Conservation (phyloP, 2,113 vertebrate genomes). For the Datnioides undecimradiatus region DNA sequence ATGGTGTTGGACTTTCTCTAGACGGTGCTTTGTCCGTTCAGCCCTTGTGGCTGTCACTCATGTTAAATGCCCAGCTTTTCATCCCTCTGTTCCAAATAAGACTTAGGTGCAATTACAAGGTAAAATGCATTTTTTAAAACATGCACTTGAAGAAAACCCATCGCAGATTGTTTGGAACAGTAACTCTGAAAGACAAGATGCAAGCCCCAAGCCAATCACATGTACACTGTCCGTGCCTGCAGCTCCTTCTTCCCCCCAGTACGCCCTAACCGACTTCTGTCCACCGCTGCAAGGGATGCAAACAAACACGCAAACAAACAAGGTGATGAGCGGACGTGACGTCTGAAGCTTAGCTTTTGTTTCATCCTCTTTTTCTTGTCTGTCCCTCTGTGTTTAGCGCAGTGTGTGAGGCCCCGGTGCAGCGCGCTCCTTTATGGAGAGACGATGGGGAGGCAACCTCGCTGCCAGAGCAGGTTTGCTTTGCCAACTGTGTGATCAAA, state of each 20-base stretch:
- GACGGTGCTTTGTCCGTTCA: not conserved
- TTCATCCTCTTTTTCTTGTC: conserved; percentile 63
- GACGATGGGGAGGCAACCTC: conserved; percentile 65
- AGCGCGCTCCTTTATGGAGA: conserved; percentile 54
- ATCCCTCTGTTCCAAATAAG: not conserved
- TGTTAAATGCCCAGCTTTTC: not conserved
- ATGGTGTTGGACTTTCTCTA: not conserved
- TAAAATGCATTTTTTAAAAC: not conserved
- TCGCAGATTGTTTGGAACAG: no score
- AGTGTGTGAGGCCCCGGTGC: conserved; percentile 52
- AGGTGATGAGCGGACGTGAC: conserved; percentile 67
- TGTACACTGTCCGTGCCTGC: conserved; percentile 10
- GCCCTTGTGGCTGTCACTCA: not conserved
- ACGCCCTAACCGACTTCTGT: conserved; percentile 49
- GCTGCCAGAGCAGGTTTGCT: conserved; percentile 64
- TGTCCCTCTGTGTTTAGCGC: conserved; percentile 57
- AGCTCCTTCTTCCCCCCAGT: conserved; percentile 50
- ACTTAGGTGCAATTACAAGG: not conserved
- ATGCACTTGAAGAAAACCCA: not conserved
- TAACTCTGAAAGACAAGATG: no score
- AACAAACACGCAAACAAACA: conserved; percentile 71
- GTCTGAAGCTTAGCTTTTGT: conserved; percentile 62
- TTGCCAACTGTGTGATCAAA: conserved; percentile 73
- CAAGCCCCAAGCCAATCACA: conserved; percentile 39
- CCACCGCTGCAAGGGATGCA: conserved; percentile 62